Evolutionary conservation across 1,140 invertebrate species (phyloP).

Genomic region (Drosophila jambulina): DNA sequence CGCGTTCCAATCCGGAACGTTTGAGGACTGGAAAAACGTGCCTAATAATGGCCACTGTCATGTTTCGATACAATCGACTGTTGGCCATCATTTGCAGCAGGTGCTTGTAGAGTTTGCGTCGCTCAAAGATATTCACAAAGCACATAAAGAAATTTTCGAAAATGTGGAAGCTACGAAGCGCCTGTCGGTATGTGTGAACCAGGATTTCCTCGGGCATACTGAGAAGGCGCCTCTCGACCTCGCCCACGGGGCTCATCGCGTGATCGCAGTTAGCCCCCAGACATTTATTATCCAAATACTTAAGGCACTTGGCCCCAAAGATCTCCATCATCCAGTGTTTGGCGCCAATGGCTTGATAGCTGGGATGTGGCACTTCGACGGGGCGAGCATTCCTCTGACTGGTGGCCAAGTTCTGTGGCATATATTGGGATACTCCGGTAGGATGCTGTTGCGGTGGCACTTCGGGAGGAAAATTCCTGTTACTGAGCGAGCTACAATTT

Average conservation of each 20-base stretch:
- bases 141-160: slow-evolving; percentile 33
- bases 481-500: background rate
- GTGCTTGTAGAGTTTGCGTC: slow-evolving; percentile 11
- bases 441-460: slow-evolving; percentile 20
- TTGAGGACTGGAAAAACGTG: slow-evolving; percentile 22
- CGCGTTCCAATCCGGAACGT: background rate
- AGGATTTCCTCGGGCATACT: slow-evolving; percentile 11
- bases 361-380: too few relatives aligned
- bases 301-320: slow-evolving; percentile 58
- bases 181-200: slow-evolving; percentile 5
- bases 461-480: background rate
- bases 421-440: background rate
- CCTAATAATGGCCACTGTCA: background rate
- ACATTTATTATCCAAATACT: slow-evolving; percentile 25
- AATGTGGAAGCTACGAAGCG: slow-evolving; percentile 2
- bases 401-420: background rate
- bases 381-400: background rate
- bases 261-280: slow-evolving; percentile 39
- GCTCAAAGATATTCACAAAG: slow-evolving; percentile 43
- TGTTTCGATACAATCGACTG: slow-evolving; percentile 34
- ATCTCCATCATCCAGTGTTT: background rate
- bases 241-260: background rate
- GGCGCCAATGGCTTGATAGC: background rate
- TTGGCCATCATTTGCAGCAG: slow-evolving; percentile 44
- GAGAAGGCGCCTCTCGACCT: slow-evolving; percentile 24